Evolutionary conservation across 1,140 invertebrate genomes (phyloP).

Genomic region (Drosophila bipectinata): DNA sequence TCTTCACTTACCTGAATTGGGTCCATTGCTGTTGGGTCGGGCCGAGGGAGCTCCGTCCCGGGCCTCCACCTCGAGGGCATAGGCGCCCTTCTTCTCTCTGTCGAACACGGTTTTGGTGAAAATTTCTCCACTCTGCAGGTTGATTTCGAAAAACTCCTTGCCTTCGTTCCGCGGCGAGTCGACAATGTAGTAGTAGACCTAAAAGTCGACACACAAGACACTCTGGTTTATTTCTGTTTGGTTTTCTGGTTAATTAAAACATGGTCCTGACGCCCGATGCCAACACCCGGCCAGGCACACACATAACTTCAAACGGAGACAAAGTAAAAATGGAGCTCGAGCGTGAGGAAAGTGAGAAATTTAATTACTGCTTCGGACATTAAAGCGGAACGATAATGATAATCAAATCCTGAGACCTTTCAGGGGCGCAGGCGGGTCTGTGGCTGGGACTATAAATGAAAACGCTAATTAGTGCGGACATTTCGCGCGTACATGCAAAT

Average conservation of each 20-base stretch:
- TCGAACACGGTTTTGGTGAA: constrained; percentile 97
- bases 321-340: constrained; percentile 43
- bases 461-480: constrained; percentile 77
- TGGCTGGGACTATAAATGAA: constrained; percentile 53
- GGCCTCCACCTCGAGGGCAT: constrained; percentile 96
- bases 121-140: constrained; percentile 96
- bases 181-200: constrained; percentile 96
- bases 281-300: neutral
- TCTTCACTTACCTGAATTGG: constrained; percentile 93
- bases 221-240: constrained; percentile 27
- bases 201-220: constrained; percentile 24
- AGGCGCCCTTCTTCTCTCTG: constrained; percentile 97
- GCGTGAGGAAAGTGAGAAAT: constrained; percentile 34
- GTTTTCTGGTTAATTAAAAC: constrained; percentile 40
- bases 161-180: constrained; percentile 95
- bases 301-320: constrained; percentile 33
- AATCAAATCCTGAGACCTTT: constrained; percentile 57
- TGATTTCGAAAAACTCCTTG: constrained; percentile 97
- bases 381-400: constrained; percentile 64
- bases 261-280: neutral
- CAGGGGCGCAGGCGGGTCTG: constrained; percentile 4
- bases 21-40: constrained; percentile 94
- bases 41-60: constrained; percentile 96
- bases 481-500: constrained; percentile 75
- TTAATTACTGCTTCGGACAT: constrained; percentile 55